Conservation (phyloP, 2,797 vertebrate genomes). For the Sciaenops ocellatus region DNA sequence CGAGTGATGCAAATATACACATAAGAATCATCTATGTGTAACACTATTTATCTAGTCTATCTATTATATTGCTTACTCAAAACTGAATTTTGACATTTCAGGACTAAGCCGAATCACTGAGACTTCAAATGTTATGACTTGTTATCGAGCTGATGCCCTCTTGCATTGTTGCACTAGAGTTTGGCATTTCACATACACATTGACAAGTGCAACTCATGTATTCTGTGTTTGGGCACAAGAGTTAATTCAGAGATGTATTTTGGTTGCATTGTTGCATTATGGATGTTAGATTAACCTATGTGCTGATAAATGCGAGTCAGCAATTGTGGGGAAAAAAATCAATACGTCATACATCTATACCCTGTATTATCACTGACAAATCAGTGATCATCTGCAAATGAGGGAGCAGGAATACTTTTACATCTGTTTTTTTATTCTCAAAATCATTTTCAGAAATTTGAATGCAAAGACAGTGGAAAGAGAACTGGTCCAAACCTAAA, state of each 20-base stretch:
- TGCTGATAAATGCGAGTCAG: background rate
- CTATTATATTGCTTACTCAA: background rate
- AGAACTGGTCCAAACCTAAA: too few species aligned
- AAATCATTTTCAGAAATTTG: too few species aligned
- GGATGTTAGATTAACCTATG: background rate
- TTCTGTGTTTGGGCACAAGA: background rate
- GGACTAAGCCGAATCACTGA: background rate
- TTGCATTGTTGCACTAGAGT: background rate
- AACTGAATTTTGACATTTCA: background rate
- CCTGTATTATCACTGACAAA: background rate
- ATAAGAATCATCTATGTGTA: background rate
- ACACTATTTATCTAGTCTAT: too few species aligned
- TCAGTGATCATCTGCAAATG: too few species aligned
- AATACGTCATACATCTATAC: too few species aligned
- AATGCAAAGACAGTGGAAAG: background rate
- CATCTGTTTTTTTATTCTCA: background rate
- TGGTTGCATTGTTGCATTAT: background rate
- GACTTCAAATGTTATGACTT: background rate
- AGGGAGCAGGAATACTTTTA: too few species aligned
- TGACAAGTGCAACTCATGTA: background rate
- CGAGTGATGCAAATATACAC: slow-evolving; percentile 2
- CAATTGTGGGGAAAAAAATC: background rate
- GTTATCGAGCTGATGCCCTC: background rate
- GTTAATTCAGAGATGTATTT: background rate
- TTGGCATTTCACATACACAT: background rate